Evolutionary conservation across 2,113 vertebrate genomes (phyloP).

Genomic region (Rhombomys opimus): DNA sequence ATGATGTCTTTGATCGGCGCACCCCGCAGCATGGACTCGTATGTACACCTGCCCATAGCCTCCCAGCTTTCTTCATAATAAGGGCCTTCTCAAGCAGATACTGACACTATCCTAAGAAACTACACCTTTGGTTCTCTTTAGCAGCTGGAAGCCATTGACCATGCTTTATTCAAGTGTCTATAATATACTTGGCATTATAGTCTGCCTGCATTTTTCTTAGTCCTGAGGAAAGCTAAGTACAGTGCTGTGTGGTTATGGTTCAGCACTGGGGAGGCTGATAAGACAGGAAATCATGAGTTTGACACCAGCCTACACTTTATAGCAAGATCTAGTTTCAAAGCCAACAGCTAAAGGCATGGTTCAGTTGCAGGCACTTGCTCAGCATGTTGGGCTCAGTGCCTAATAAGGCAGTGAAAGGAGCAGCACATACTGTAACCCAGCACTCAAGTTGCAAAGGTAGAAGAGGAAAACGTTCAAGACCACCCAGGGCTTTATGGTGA

Average conservation of each 20-base stretch:
- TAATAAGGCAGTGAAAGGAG: neutral
- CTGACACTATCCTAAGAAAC: rapidly evolving
- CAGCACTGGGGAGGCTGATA: neutral
- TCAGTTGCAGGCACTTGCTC: neutral
- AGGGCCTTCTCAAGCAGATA: neutral
- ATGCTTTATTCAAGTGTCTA: neutral
- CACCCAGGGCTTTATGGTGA: neutral
- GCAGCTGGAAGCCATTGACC: neutral
- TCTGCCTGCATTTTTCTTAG: neutral
- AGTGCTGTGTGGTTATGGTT: neutral
- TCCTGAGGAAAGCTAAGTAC: neutral
- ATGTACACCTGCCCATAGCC: slow-evolving; percentile 61
- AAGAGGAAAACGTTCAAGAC: neutral
- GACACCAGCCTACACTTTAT: neutral
- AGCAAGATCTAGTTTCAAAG: neutral
- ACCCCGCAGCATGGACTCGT: slow-evolving; percentile 92
- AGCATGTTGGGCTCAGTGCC: neutral
- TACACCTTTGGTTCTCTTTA: rapidly evolving
- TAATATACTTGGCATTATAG: neutral
- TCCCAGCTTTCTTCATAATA: neutral
- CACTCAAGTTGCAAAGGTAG: neutral
- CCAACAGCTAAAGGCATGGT: too few relatives aligned
- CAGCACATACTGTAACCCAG: neutral
- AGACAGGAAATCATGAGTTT: neutral
- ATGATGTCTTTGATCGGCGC: slow-evolving; percentile 94